Conservation (phyloP, 2,888 invertebrate genomes). For the Brachyptera risi region DNA sequence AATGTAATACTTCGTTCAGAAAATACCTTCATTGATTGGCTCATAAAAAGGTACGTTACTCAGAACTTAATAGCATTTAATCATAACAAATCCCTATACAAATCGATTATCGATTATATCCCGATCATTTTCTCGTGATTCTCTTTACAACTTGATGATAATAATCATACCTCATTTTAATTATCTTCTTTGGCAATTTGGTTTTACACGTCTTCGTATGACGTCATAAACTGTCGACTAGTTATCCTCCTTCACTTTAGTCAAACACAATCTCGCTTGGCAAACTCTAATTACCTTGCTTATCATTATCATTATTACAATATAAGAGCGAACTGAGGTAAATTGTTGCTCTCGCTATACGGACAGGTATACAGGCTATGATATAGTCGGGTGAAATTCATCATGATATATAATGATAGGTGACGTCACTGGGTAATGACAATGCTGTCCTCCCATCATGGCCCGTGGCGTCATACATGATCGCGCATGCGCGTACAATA, state of each 20-base stretch:
- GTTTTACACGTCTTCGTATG: not conserved
- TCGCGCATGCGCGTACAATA: not conserved
- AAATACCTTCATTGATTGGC: no score
- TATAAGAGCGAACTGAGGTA: no score
- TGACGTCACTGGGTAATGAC: slow-evolving; percentile 29
- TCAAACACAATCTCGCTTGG: not conserved
- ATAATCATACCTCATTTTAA: not conserved
- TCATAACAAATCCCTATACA: no score
- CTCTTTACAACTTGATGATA: not conserved
- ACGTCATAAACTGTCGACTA: not conserved
- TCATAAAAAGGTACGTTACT: no score
- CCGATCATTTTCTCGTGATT: not conserved
- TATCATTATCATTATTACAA: not conserved
- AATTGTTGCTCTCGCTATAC: not conserved
- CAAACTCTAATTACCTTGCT: not conserved
- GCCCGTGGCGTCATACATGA: not conserved
- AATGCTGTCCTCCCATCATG: slow-evolving; percentile 4
- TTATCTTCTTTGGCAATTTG: not conserved
- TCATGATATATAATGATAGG: slow-evolving; percentile 31
- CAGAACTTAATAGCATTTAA: no score
- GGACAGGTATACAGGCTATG: not conserved
- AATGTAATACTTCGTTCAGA: no score
- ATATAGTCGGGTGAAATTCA: slow-evolving; percentile 11
- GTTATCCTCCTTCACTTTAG: not conserved
- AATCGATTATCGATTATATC: not conserved